phyloP scores from a whole-genome alignment of 2,113 vertebrate genomes.

The Lota lota region DNA sequence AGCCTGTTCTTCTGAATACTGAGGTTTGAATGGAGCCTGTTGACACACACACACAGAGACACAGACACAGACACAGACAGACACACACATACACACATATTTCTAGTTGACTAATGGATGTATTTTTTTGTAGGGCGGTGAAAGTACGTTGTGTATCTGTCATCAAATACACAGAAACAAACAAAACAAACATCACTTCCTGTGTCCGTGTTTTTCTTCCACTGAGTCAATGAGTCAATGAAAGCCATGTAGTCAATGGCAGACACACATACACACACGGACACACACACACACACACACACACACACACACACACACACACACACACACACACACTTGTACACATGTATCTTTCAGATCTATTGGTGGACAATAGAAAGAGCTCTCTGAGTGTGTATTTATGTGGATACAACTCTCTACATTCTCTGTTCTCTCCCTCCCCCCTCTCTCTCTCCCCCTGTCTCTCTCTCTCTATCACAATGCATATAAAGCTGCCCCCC shows the following conservation, averaged over 20 bases:
- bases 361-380: slow-evolving; percentile 1
- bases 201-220: not conserved
- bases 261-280: not conserved
- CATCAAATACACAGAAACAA: not conserved
- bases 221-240: not conserved
- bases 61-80: not conserved
- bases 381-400: not conserved
- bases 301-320: slow-evolving; percentile 22
- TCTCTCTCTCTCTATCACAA: not conserved
- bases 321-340: not conserved
- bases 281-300: slow-evolving; percentile 6
- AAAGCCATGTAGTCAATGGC: not conserved
- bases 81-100: not conserved
- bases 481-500: not conserved
- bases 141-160: not conserved
- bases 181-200: not conserved
- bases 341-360: not conserved
- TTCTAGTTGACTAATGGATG: not conserved
- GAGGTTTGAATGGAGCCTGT: no score
- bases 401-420: not conserved
- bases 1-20: no score
- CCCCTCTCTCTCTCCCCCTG: not conserved
- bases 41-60: not conserved
- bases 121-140: not conserved
- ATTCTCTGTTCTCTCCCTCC: no score